Evolutionary conservation across 2,888 invertebrate genomes (phyloP).

Genomic region (Minunthozetes semirufus): DNA sequence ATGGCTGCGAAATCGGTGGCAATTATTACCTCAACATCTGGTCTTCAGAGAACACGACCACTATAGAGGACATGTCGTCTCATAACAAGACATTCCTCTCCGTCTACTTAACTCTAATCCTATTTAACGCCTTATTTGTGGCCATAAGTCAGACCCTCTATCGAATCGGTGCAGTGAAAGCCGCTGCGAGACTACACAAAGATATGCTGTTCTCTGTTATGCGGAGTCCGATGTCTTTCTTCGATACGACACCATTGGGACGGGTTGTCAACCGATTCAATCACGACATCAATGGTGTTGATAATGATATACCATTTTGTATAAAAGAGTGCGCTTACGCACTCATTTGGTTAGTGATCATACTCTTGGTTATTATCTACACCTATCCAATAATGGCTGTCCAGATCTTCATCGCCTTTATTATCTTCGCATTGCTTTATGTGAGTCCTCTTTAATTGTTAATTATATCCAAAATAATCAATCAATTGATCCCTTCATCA

Average conservation of each 20-base stretch:
- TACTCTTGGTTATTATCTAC: conserved; percentile 28
- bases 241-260: conserved; percentile 66
- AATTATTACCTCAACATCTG: background rate
- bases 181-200: conserved; percentile 57
- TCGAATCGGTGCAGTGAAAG: conserved; percentile 43
- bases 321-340: background rate
- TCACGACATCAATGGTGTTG: conserved; percentile 61
- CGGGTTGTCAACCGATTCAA: conserved; percentile 63
- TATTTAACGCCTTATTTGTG: conserved; percentile 45
- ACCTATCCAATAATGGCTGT: background rate
- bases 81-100: no score
- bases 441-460: background rate
- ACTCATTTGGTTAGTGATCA: conserved; percentile 44
- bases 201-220: conserved; percentile 54
- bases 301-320: conserved; percentile 60
- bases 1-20: background rate
- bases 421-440: background rate
- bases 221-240: conserved; percentile 57
- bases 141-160: conserved; percentile 41
- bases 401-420: background rate
- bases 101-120: background rate
- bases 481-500: conserved; percentile 47
- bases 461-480: background rate
- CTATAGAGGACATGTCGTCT: background rate
- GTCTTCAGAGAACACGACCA: background rate